Conservation (phyloP, 2,888 invertebrate genomes). For the Scaptomyza flava region DNA sequence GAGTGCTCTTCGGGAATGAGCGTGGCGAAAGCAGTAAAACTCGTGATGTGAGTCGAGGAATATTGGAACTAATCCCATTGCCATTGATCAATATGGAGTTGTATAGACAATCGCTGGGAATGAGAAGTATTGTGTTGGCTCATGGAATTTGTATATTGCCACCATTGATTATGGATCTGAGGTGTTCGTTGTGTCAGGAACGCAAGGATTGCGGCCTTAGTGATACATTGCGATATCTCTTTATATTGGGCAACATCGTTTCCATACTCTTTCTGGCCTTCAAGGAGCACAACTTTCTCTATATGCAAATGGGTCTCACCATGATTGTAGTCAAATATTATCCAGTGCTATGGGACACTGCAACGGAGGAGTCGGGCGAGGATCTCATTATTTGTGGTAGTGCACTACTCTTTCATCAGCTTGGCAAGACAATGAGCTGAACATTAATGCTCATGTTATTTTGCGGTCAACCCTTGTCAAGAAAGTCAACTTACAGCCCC, state of each 20-base stretch:
- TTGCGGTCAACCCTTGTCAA: constrained; percentile 22
- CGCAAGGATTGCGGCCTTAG: constrained; percentile 47
- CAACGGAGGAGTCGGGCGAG: constrained; percentile 53
- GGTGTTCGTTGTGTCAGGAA: constrained; percentile 46
- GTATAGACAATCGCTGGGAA: constrained; percentile 54
- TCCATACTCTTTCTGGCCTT: constrained; percentile 67
- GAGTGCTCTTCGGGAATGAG: constrained; percentile 31
- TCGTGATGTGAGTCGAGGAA: constrained; percentile 42
- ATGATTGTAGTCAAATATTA: constrained; percentile 60
- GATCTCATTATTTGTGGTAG: constrained; percentile 59
- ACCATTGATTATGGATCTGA: constrained; percentile 67
- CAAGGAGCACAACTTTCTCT: constrained; percentile 55
- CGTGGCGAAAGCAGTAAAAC: constrained; percentile 9
- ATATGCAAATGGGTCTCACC: constrained; percentile 58
- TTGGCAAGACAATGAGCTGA: constrained; percentile 38
- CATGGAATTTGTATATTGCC: constrained; percentile 74
- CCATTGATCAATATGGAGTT: constrained; percentile 75
- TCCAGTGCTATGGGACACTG: constrained; percentile 52
- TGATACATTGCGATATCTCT: constrained; percentile 62
- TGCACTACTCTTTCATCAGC: constrained; percentile 50
- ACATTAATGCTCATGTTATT: constrained; percentile 11
- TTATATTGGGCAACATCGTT: constrained; percentile 69
- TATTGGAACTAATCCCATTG: constrained; percentile 70
- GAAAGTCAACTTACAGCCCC: background rate
- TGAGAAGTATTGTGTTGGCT: constrained; percentile 55